phyloP scores from a whole-genome alignment of 2,888 invertebrate genomes.

The Caradrina kadenii region DNA sequence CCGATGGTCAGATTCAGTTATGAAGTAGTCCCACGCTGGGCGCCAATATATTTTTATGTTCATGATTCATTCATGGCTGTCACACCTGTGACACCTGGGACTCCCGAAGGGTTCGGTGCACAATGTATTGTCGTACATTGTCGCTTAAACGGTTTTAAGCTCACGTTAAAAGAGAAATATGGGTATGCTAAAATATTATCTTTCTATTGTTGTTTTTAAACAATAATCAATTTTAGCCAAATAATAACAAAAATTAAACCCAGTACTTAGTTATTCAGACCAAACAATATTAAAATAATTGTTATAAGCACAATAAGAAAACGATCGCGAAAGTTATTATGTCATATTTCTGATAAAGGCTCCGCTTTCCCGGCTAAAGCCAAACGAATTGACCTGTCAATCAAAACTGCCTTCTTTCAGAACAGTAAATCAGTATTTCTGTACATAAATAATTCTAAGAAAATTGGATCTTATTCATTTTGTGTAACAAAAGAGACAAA shows the following conservation, averaged over 20 bases:
- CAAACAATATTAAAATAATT: slow-evolving; percentile 34
- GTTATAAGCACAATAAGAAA: slow-evolving; percentile 34
- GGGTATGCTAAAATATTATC: neutral
- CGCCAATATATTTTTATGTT: slow-evolving; percentile 55
- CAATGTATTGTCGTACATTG: neutral
- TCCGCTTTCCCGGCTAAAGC: slow-evolving; percentile 27
- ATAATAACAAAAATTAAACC: neutral
- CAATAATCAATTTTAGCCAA: neutral
- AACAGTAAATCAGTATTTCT: slow-evolving; percentile 54
- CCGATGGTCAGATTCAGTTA: slow-evolving; percentile 44
- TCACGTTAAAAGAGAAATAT: neutral
- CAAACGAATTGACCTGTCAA: slow-evolving; percentile 64
- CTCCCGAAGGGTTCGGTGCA: slow-evolving; percentile 6
- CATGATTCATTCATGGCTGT: slow-evolving; percentile 51
- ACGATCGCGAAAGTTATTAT: slow-evolving; percentile 33
- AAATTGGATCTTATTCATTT: slow-evolving; percentile 56
- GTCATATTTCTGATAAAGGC: slow-evolving; percentile 57
- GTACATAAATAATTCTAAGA: slow-evolving; percentile 47
- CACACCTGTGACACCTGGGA: slow-evolving; percentile 33
- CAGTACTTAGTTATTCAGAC: neutral
- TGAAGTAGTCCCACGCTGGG: slow-evolving; percentile 43
- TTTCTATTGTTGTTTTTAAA: neutral
- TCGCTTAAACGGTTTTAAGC: neutral
- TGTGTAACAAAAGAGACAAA: slow-evolving; percentile 35
- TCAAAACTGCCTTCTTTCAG: slow-evolving; percentile 50